Percentiles rank a stretch among this genome's conserved stretches.
Evolutionary conservation across 2,113 vertebrate species (phyloP).

Genomic region (Centrocercus urophasianus): DNA sequence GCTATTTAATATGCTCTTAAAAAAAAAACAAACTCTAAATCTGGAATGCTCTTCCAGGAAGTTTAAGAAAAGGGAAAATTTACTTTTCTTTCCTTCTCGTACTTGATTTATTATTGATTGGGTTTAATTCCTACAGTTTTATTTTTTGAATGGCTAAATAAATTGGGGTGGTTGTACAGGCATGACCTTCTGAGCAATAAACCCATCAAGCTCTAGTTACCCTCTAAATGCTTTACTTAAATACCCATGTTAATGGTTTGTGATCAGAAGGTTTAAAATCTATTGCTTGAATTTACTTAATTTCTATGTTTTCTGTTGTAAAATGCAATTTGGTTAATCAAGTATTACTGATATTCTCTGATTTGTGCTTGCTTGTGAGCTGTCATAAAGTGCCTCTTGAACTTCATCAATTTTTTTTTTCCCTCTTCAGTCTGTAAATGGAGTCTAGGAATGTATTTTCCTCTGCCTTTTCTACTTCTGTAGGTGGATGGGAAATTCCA

Average conservation of each 20-base stretch:
- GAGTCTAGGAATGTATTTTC: background rate
- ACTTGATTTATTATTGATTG: background rate
- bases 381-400: background rate
- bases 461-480: background rate
- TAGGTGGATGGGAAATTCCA: background rate
- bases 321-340: background rate
- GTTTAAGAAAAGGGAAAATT: background rate
- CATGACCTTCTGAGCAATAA: background rate
- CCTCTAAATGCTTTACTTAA: background rate
- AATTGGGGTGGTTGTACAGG: background rate
- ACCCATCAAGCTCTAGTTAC: background rate
- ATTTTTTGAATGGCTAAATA: background rate
- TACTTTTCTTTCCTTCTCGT: background rate
- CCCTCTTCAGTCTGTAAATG: background rate
- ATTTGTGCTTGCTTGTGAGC: background rate
- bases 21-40: background rate
- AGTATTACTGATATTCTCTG: background rate
- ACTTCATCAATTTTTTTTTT: background rate
- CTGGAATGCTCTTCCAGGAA: background rate
- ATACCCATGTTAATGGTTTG: background rate
- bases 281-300: background rate
- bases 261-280: background rate
- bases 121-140: background rate
- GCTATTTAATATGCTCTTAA: background rate
- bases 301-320: background rate